Evolutionary conservation across 92 coral and sea anemone species (phyloP).

Genomic region (Bergia puertoricense): DNA sequence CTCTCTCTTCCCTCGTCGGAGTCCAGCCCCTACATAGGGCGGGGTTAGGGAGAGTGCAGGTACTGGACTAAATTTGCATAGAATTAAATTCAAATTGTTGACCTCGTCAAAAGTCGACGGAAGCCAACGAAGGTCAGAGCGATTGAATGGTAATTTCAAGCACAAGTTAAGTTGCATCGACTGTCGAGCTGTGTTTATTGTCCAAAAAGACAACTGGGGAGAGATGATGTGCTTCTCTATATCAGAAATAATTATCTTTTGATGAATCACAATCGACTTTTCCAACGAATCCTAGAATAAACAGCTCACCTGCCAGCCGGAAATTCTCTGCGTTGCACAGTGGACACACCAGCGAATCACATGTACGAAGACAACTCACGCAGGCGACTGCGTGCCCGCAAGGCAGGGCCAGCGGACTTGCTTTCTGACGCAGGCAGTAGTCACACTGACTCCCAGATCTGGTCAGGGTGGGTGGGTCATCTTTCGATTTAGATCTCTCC

Average conservation of each 20-base stretch:
- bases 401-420: constrained; percentile 32
- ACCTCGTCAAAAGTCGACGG: too few species aligned
- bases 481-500: neutral
- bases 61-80: too few species aligned
- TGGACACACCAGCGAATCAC: constrained; percentile 24
- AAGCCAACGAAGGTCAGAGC: too few species aligned
- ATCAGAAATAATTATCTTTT: neutral
- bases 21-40: too few species aligned
- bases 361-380: constrained; percentile 21
- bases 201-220: neutral
- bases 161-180: too few species aligned
- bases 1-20: too few species aligned
- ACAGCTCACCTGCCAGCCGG: constrained; percentile 36
- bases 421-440: constrained; percentile 28
- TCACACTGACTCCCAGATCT: constrained; percentile 39
- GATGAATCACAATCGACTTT: neutral
- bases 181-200: neutral
- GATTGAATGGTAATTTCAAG: too few species aligned
- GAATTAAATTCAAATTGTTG: too few species aligned
- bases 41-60: too few species aligned
- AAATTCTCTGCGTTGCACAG: constrained; percentile 15
- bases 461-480: neutral
- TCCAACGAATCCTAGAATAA: neutral
- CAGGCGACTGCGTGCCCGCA: constrained; percentile 40
- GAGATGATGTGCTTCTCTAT: neutral